Evolutionary conservation across 2,797 vertebrate genomes (phyloP).

Genomic region (Hydrolagus colliei): DNA sequence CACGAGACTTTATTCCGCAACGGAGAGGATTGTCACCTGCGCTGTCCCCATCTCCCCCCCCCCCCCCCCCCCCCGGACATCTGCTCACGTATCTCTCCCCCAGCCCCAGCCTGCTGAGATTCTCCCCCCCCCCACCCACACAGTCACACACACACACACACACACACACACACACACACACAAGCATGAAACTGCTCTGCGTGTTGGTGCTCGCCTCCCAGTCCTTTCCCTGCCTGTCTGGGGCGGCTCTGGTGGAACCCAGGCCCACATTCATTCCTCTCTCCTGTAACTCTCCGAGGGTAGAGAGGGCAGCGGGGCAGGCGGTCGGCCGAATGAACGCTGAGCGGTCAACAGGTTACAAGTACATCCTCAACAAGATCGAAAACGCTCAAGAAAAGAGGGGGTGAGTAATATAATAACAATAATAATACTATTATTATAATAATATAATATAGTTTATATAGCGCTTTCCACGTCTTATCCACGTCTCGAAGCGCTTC

Average conservation of each 20-base stretch:
- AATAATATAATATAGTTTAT: no score
- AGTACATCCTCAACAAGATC: conserved; percentile 16
- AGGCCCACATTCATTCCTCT: neutral
- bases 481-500: no score
- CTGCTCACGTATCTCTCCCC: no score
- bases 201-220: neutral
- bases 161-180: neutral
- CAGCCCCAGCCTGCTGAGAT: no score
- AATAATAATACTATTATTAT: no score
- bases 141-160: neutral
- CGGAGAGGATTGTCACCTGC: neutral
- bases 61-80: neutral
- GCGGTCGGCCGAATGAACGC: conserved; percentile 9
- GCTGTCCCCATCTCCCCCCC: neutral
- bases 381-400: conserved; percentile 15
- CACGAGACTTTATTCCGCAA: no score
- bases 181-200: neutral
- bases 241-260: no score
- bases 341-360: neutral
- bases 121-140: neutral
- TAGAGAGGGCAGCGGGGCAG: neutral
- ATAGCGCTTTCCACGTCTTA: no score
- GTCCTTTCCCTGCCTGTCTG: neutral
- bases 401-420: neutral
- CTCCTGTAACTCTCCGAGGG: neutral